phyloP scores from a whole-genome alignment of 1,140 invertebrate genomes.

The Drosophila bocqueti region DNA sequence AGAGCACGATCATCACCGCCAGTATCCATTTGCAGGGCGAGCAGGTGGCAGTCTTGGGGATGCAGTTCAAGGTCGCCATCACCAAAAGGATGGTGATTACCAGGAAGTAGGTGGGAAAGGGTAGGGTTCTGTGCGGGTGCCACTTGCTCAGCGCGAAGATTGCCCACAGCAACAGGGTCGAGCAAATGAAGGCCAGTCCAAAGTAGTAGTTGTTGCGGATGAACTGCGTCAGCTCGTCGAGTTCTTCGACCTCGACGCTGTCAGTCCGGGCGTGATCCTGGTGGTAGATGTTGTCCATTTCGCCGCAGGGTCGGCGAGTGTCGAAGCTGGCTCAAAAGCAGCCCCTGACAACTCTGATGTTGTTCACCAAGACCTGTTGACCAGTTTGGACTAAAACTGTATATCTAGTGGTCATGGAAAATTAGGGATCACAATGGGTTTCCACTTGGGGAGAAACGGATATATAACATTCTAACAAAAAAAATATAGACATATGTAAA shows the following conservation, averaged over 20 bases:
- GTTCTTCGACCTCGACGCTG: not conserved
- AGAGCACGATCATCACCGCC: conserved; percentile 5
- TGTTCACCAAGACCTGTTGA: not conserved
- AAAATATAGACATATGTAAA: too few species aligned
- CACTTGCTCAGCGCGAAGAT: not conserved
- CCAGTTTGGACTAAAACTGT: not conserved
- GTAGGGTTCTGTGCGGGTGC: not conserved
- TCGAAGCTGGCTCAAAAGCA: not conserved
- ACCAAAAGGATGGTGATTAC: conserved; percentile 11
- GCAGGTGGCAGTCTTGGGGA: conserved; percentile 3
- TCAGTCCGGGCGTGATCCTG: not conserved
- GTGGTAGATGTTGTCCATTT: conserved; percentile 36
- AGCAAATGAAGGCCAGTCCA: not conserved
- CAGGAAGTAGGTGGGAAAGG: conserved; percentile 13
- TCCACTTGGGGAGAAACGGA: not conserved
- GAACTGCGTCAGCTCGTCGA: conserved; percentile 33
- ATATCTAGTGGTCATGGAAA: not conserved
- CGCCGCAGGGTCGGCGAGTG: not conserved
- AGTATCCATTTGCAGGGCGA: conserved; percentile 36
- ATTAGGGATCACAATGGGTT: not conserved
- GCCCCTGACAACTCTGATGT: conserved; percentile 16
- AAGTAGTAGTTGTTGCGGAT: conserved; percentile 21
- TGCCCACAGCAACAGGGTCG: conserved; percentile 13
- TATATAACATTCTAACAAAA: too few species aligned
- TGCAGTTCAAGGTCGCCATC: conserved; percentile 23